Conservation (phyloP, 1,140 invertebrate species). For the Telenomus remus region DNA sequence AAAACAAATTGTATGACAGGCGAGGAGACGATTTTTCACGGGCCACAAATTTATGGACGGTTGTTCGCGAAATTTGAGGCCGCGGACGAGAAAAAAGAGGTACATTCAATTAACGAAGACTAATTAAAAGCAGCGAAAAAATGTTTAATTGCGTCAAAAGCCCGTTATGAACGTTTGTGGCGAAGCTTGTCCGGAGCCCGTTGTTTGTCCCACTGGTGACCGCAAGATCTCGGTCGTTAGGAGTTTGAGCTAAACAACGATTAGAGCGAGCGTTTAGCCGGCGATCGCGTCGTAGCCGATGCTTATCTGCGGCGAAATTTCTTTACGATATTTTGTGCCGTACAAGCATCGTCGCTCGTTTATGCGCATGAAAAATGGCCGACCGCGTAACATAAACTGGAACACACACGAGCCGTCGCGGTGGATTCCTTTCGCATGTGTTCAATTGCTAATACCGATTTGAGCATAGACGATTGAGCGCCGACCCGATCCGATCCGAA, state of each 20-base stretch:
- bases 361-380: slow-evolving; percentile 27
- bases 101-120: slow-evolving; percentile 15
- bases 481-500: slow-evolving; percentile 12
- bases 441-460: slow-evolving; percentile 40
- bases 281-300: slow-evolving; percentile 14
- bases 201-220: slow-evolving; percentile 28
- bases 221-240: slow-evolving; percentile 34
- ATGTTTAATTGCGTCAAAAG: slow-evolving; percentile 36
- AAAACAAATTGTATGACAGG: too few species aligned
- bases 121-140: slow-evolving; percentile 21
- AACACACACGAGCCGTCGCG: slow-evolving; percentile 36
- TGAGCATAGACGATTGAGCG: slow-evolving; percentile 36
- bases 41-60: too few species aligned
- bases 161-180: slow-evolving; percentile 29
- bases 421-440: slow-evolving; percentile 18
- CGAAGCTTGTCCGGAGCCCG: slow-evolving; percentile 2
- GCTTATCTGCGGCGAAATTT: slow-evolving; percentile 33
- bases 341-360: slow-evolving; percentile 3
- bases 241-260: slow-evolving; percentile 35
- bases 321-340: slow-evolving; percentile 43
- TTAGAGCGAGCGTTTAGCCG: slow-evolving; percentile 19
- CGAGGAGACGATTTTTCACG: too few species aligned
- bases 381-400: slow-evolving; percentile 41
- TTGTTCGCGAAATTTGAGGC: too few species aligned
- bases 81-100: too few species aligned